Percentiles rank a stretch among this genome's conserved stretches.
These are phyloP conservation scores for Falco novaeseelandiae DNA, from an alignment of 2,797 vertebrate species.

Conservation along the genomic window DNA sequence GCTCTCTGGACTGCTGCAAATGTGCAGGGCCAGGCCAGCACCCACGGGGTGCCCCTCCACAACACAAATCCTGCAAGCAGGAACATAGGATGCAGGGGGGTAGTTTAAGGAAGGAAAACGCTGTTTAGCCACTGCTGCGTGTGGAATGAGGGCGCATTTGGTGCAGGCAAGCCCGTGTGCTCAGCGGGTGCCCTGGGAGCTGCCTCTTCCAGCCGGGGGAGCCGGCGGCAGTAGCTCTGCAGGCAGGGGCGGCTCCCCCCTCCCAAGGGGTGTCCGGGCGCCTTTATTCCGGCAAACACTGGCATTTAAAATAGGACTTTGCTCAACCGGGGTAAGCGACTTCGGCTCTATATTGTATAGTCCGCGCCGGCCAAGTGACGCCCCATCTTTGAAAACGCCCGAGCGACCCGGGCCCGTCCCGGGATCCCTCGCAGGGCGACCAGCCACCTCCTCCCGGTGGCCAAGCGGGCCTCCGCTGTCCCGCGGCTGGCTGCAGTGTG, in stretches of 20 bases:
- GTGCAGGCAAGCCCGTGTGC: accelerated
- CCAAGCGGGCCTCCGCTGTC: not conserved
- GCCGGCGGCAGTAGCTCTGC: not conserved
- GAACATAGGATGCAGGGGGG: accelerated
- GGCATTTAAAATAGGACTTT: constrained; percentile 76
- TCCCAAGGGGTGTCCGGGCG: not conserved
- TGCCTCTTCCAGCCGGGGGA: not conserved
- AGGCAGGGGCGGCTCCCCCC: not conserved
- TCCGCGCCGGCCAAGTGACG: constrained; percentile 24
- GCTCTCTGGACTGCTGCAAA: not conserved
- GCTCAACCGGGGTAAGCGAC: constrained; percentile 65
- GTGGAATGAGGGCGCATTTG: not conserved
- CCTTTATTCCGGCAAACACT: constrained; percentile 53
- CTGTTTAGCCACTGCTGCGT: accelerated
- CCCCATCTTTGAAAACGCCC: not conserved
- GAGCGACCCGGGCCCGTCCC: not conserved
- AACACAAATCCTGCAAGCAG: not conserved
- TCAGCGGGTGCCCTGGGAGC: not conserved
- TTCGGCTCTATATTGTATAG: constrained; percentile 75
- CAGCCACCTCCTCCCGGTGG: not conserved
- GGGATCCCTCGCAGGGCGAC: not conserved
- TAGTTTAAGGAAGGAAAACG: not conserved
- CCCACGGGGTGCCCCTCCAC: not conserved
- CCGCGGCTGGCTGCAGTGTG: not conserved
- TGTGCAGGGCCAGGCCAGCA: not conserved